A percentile compares a stretch with the other conserved stretches of the same genome.
phyloP scores from a whole-genome alignment of 2,113 vertebrate species.

The Actinemys pallida region DNA sequence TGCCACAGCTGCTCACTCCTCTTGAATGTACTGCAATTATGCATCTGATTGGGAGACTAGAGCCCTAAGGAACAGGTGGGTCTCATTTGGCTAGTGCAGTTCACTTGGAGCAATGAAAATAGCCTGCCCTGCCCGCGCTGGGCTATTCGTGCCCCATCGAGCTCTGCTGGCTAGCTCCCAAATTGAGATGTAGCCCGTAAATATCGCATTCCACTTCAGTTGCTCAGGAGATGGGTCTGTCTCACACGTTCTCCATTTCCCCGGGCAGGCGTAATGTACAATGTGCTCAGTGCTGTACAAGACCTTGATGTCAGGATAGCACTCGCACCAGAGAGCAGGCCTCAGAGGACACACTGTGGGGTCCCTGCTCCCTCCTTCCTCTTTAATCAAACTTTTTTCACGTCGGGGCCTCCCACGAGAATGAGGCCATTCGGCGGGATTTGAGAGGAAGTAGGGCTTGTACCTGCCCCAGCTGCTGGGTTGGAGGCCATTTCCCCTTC shows the following conservation, averaged over 20 bases:
- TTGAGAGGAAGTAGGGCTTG: not conserved
- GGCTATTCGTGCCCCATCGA: not conserved
- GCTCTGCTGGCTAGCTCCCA: too few relatives aligned
- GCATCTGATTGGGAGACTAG: too few relatives aligned
- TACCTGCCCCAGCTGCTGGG: not conserved
- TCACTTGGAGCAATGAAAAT: not conserved
- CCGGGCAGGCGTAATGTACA: not conserved
- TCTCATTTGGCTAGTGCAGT: not conserved
- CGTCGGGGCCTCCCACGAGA: not conserved
- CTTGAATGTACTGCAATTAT: too few relatives aligned
- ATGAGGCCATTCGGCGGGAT: too few relatives aligned
- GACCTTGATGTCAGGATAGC: not conserved
- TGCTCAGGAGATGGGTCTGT: not conserved
- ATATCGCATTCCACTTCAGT: not conserved
- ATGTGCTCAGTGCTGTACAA: too few relatives aligned
- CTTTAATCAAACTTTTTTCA: not conserved
- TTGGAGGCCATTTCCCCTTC: not conserved
- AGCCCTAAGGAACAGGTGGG: not conserved
- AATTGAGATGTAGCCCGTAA: too few relatives aligned
- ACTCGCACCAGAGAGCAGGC: not conserved
- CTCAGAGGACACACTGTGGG: not conserved
- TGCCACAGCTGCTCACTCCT: too few relatives aligned
- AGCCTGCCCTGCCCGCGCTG: too few relatives aligned
- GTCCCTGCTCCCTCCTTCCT: not conserved
- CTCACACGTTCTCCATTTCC: not conserved